phyloP scores from a whole-genome alignment of 2,113 vertebrate species.

The Albula goreensis region DNA sequence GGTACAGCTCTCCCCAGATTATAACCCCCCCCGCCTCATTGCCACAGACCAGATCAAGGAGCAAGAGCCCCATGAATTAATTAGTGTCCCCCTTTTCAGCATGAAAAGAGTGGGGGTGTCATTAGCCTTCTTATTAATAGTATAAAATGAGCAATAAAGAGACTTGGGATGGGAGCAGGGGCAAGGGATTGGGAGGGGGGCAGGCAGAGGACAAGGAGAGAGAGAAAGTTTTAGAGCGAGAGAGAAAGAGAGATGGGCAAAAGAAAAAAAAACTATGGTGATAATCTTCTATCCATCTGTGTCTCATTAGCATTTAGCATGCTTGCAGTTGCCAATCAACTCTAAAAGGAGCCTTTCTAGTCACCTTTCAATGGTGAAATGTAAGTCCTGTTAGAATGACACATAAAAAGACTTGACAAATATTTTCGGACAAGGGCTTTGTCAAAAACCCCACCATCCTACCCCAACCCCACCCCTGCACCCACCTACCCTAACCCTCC shows the following conservation, averaged over 20 bases:
- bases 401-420: constrained; percentile 77
- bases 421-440: constrained; percentile 72
- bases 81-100: constrained; percentile 30
- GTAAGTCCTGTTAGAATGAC: constrained; percentile 84
- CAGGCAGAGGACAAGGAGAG: constrained; percentile 37
- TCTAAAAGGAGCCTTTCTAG: constrained; percentile 77
- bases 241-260: constrained; percentile 38
- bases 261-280: constrained; percentile 58
- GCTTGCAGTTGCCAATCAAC: constrained; percentile 84
- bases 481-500: constrained; percentile 48
- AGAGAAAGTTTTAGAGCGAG: constrained; percentile 39
- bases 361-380: constrained; percentile 77
- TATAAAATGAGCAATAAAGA: constrained; percentile 35
- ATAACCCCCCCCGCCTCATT: constrained; percentile 16
- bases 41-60: constrained; percentile 33
- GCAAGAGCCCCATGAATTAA: constrained; percentile 32
- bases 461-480: constrained; percentile 59
- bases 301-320: constrained; percentile 77
- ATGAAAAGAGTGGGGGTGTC: constrained; percentile 26
- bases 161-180: constrained; percentile 12
- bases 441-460: constrained; percentile 56
- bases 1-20: constrained; percentile 20
- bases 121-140: constrained; percentile 30
- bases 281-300: constrained; percentile 84
- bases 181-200: constrained; percentile 26